A percentile compares a stretch with the other conserved stretches of the same genome.
Conservation (phyloP, 1,140 invertebrate species). For the honey bee (Apis mellifera) region DNA sequence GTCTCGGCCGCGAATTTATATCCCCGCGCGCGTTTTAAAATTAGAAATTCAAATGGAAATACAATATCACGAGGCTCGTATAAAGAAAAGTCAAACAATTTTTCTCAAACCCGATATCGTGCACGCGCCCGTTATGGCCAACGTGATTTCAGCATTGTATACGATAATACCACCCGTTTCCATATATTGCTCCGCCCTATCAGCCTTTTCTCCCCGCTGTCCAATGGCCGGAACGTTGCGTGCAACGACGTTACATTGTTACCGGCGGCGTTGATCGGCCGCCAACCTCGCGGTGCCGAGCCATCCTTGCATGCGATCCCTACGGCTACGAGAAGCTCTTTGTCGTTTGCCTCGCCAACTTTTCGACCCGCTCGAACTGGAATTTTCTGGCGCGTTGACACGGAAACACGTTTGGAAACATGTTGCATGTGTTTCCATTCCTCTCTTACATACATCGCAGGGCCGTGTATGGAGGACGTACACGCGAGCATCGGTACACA, state of each 20-base stretch:
- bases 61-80: not conserved
- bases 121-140: not conserved
- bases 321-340: not conserved
- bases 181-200: slow-evolving; percentile 13
- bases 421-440: slow-evolving; percentile 15
- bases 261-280: not conserved
- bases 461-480: slow-evolving; percentile 34
- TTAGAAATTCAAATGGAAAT: slow-evolving; percentile 46
- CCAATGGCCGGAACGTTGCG: slow-evolving; percentile 2
- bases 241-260: slow-evolving; percentile 25
- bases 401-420: slow-evolving; percentile 41
- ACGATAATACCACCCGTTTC: slow-evolving; percentile 35
- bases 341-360: not conserved
- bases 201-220: not conserved
- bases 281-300: not conserved
- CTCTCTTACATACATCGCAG: slow-evolving; percentile 12
- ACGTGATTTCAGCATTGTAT: slow-evolving; percentile 27
- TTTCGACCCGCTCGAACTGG: slow-evolving; percentile 26
- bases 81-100: slow-evolving; percentile 14
- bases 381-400: slow-evolving; percentile 50
- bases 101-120: slow-evolving; percentile 5
- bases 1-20: slow-evolving; percentile 24
- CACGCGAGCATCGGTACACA: slow-evolving; percentile 10
- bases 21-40: not conserved
- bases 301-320: slow-evolving; percentile 5